These are phyloP conservation scores for Carollia perspicillata DNA, from an alignment of 2,113 vertebrate genomes.

Conservation along the genomic window DNA sequence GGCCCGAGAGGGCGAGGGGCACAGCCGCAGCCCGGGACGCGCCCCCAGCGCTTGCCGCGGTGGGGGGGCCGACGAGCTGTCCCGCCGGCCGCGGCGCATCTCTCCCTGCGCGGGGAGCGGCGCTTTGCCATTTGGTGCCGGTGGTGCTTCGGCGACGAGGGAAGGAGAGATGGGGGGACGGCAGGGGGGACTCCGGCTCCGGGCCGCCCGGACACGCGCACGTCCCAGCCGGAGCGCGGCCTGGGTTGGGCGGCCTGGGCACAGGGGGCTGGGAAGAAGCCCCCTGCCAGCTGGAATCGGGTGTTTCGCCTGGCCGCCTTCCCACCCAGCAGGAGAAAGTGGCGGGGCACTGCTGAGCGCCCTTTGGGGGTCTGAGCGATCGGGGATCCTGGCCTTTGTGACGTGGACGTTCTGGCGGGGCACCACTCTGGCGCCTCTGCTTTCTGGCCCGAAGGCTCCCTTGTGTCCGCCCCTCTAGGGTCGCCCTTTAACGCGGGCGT, in stretches of 20 bases:
- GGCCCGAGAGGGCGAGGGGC: background rate
- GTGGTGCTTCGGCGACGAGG: constrained; percentile 81
- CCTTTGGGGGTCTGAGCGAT: background rate
- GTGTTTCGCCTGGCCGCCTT: background rate
- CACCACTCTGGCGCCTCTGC: background rate
- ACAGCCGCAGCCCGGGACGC: background rate
- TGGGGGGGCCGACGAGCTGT: constrained; percentile 9
- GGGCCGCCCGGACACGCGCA: background rate
- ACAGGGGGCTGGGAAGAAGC: background rate
- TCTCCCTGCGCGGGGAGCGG: constrained; percentile 77
- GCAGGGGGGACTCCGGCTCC: constrained; percentile 85
- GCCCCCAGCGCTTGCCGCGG: background rate
- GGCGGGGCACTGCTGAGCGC: background rate
- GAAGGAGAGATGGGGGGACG: constrained; percentile 84
- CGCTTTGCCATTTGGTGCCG: constrained; percentile 88
- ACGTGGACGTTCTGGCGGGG: background rate
- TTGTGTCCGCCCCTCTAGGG: background rate
- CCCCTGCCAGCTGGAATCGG: background rate
- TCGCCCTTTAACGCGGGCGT: background rate
- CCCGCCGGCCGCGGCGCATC: constrained; percentile 67
- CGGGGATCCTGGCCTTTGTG: constrained; percentile 18
- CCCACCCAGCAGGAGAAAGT: background rate
- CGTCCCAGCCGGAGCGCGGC: background rate
- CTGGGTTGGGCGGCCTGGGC: background rate
- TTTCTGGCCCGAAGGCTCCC: background rate